Evolutionary conservation across 2,888 invertebrate genomes (phyloP).

Genomic region (Dorcus parallelipipedus): DNA sequence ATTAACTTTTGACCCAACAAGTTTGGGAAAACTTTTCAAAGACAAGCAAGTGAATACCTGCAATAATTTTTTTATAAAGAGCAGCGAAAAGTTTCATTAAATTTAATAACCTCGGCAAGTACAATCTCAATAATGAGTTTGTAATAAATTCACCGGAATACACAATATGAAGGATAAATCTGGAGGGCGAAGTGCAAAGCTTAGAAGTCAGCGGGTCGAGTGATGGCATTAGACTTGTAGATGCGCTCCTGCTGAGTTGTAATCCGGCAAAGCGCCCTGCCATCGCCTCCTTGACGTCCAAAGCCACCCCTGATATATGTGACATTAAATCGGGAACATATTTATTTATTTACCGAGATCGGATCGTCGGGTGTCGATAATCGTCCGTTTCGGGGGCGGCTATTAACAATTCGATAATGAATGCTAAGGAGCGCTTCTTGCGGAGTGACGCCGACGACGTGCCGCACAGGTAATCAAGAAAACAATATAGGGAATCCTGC

Average conservation of each 20-base stretch:
- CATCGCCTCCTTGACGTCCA: conserved; percentile 31
- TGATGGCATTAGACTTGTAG: conserved; percentile 52
- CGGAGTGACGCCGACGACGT: conserved; percentile 14
- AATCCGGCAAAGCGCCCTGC: conserved; percentile 35
- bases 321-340: conserved; percentile 14
- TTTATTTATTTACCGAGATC: conserved; percentile 1
- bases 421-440: conserved; percentile 7
- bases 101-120: background rate
- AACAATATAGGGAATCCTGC: conserved; percentile 51
- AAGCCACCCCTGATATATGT: conserved; percentile 22
- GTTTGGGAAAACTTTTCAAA: too few species aligned
- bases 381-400: background rate
- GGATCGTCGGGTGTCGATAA: background rate
- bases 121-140: background rate
- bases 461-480: conserved; percentile 48
- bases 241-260: conserved; percentile 43
- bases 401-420: background rate
- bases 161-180: conserved; percentile 27
- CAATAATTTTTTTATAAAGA: too few species aligned
- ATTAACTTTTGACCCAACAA: too few species aligned
- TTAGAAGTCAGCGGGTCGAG: conserved; percentile 39
- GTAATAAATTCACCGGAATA: conserved; percentile 3
- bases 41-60: too few species aligned
- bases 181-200: conserved; percentile 23
- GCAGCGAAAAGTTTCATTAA: too few species aligned